A percentile compares a stretch with the other conserved stretches of the same genome.
These are phyloP conservation scores for Coregonus ussuriensis DNA, from an alignment of 2,797 vertebrate species.

Conservation along the genomic window DNA sequence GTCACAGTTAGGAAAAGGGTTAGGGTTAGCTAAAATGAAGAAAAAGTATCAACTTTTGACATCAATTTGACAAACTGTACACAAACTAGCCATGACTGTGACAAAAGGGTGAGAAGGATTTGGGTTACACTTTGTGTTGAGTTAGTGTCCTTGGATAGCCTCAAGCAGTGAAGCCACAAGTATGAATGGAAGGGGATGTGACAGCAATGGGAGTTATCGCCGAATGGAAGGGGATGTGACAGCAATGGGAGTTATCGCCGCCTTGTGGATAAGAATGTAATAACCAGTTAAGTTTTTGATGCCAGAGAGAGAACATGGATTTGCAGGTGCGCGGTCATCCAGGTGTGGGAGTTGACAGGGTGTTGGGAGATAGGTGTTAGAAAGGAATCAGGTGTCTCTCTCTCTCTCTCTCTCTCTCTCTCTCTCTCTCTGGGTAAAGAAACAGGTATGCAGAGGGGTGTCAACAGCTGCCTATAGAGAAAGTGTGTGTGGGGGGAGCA, in stretches of 20 bases:
- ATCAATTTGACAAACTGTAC: too few relatives aligned
- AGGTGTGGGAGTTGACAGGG: neutral
- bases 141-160: neutral
- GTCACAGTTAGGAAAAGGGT: too few relatives aligned
- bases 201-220: neutral
- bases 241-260: too few relatives aligned
- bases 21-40: too few relatives aligned
- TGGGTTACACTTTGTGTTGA: conserved; percentile 3
- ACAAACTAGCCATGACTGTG: neutral
- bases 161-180: neutral
- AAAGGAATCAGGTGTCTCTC: neutral
- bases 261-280: neutral
- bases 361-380: neutral
- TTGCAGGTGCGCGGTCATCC: neutral
- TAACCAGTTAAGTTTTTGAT: neutral
- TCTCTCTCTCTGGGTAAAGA: neutral
- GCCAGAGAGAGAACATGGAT: neutral
- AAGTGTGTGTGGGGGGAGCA: too few relatives aligned
- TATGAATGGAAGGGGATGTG: neutral
- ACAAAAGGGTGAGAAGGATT: neutral
- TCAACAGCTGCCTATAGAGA: too few relatives aligned
- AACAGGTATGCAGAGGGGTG: too few relatives aligned
- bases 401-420: too few relatives aligned
- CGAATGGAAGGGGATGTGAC: neutral
- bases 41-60: too few relatives aligned